These are phyloP conservation scores for Nephrotoma flavescens DNA, from an alignment of 2,888 invertebrate species.

Conservation along the genomic window DNA sequence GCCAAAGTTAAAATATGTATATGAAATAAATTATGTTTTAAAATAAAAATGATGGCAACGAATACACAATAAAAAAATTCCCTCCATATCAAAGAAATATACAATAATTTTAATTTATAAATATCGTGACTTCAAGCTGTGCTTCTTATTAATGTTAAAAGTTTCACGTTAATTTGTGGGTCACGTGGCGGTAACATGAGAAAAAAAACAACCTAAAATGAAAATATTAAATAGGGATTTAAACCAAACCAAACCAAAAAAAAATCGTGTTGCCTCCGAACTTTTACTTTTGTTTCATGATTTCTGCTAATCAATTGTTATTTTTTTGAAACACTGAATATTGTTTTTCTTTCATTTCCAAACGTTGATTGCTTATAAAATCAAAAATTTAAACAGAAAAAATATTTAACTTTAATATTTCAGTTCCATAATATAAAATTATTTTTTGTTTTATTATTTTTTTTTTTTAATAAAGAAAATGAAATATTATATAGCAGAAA, in stretches of 20 bases:
- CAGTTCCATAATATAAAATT: background rate
- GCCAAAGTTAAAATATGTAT: background rate
- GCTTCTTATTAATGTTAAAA: constrained; percentile 1
- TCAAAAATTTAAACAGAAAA: background rate
- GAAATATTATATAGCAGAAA: background rate
- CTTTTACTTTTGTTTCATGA: background rate
- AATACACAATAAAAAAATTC: background rate
- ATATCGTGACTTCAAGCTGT: constrained; percentile 4
- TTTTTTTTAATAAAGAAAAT: background rate
- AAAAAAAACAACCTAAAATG: background rate
- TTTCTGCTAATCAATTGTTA: background rate
- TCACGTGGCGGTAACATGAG: background rate
- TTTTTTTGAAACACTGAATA: background rate
- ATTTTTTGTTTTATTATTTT: background rate
- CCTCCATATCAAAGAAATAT: background rate
- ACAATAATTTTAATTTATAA: background rate
- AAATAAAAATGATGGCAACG: background rate
- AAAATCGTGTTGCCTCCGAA: background rate
- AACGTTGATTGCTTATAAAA: background rate
- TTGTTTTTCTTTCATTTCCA: background rate
- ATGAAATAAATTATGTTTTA: background rate
- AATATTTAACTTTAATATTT: background rate
- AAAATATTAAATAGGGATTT: background rate
- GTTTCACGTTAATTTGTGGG: constrained; percentile 4
- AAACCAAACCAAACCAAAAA: background rate